Conservation (phyloP, 2,888 invertebrate genomes). For the Ennomos quercinarius region DNA sequence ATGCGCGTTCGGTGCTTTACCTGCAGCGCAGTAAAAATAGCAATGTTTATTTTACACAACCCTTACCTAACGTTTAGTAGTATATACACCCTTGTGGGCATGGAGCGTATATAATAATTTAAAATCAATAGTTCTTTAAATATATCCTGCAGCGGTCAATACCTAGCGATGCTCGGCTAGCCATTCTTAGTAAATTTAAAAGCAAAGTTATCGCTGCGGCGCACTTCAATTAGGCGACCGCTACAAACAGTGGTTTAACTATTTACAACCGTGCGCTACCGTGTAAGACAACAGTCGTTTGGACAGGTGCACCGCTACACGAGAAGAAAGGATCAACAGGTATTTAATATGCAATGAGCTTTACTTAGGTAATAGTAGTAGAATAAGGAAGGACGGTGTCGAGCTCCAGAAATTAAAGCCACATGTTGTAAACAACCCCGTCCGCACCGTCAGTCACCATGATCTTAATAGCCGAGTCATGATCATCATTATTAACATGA, state of each 20-base stretch:
- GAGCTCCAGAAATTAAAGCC: conserved; percentile 18
- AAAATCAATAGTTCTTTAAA: no score
- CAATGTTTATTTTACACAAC: not conserved
- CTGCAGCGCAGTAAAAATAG: not conserved
- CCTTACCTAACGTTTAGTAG: not conserved
- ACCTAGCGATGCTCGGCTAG: no score
- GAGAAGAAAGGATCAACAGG: not conserved
- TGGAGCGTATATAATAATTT: no score
- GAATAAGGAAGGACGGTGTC: not conserved
- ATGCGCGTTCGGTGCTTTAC: conserved; percentile 4
- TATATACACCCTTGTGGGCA: no score
- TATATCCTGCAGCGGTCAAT: no score
- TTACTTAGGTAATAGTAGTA: no score
- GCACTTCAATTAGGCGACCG: no score
- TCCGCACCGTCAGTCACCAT: conserved; percentile 32
- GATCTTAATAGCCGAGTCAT: conserved; percentile 34
- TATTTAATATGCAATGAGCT: not conserved
- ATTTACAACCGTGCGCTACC: no score
- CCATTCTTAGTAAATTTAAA: no score
- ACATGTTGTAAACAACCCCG: conserved; percentile 34
- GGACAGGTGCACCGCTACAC: not conserved
- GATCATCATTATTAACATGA: conserved; percentile 29
- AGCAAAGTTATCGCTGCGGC: no score
- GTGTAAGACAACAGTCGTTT: no score
- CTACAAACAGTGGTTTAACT: no score